Evolutionary conservation across 2,797 vertebrate genomes (phyloP), one percentile per base, ranked within the genome.

Genomic region (Silurus aristotelis): DNA sequence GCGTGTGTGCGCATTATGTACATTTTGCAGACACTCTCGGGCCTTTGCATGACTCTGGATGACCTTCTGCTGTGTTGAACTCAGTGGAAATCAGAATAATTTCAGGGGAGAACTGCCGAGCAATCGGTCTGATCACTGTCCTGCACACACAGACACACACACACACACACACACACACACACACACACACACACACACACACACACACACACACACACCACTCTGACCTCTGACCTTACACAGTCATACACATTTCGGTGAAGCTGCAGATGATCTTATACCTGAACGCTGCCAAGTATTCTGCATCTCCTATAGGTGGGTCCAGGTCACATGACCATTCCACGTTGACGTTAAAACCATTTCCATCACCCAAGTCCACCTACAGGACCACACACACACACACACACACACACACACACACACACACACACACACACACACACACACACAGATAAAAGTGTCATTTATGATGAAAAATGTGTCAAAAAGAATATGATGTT

Each of bases 231-330:
- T 60, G n/a, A 72, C n/a, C 58, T 25, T 7, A 80, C 67, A 81
- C 58, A 52, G 4, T 31, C 46, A 61, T 27, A 55, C 13, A 25
- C 48, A 48, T 73, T 20, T 76, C 3, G 25, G 76, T 1, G 14
- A 6, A 38, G 15, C 10, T 31, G 17, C 3, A 38, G 55, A n/a
- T 17, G 9, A 3, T 43, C 14, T 60, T 52, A 2, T 93, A 99
- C 98, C 97, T 96, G 93, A 99, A 99, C 5, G 98, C 98, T 5
- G 97, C 96, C 90, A 99, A 92, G 86, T 99, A 99, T 88, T 99
- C 98, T 0, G 96, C 95, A 87, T 99, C 97, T 6, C 97, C 96
- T 94, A 99, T 97, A 3, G 97, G 96, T 67, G 96, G 96, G 46
- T 96, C 95, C 14, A 97, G 92, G 12, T 96, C 96, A 12, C 96